phyloP scores from a whole-genome alignment of 2,113 vertebrate genomes.

The Sula dactylatra region DNA sequence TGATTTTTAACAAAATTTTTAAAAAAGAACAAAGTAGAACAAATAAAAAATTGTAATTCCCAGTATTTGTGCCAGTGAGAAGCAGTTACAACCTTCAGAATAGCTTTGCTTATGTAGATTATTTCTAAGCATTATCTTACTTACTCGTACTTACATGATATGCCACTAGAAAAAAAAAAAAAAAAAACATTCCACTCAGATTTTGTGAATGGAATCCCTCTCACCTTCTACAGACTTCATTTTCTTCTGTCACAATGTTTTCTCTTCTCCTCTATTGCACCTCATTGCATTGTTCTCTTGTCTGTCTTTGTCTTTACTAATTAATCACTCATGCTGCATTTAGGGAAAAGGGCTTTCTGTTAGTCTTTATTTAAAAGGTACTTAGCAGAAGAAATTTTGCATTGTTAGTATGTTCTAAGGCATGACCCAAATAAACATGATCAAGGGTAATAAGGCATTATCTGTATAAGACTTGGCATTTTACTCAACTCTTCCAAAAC shows the following conservation, averaged over 20 bases:
- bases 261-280: not conserved
- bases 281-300: not conserved
- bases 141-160: not conserved
- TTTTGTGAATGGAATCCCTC: not conserved
- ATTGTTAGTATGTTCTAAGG: not conserved
- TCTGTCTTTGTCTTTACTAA: not conserved
- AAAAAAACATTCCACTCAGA: not conserved
- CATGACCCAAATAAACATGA: not conserved
- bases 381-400: not conserved
- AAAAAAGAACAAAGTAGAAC: not conserved
- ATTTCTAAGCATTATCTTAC: not conserved
- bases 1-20: not conserved
- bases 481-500: not conserved
- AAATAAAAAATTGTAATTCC: not conserved
- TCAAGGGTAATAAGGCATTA: not conserved
- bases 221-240: not conserved
- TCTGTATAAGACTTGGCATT: not conserved
- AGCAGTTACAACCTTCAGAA: not conserved
- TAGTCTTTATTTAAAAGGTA: not conserved
- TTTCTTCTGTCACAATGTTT: not conserved
- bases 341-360: not conserved
- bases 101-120: not conserved
- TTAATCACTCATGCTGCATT: not conserved
- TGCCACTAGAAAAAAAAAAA: not conserved
- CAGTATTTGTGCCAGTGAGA: not conserved